These are phyloP conservation scores for Chamaea fasciata DNA, from an alignment of 2,113 vertebrate genomes.

Conservation along the genomic window DNA sequence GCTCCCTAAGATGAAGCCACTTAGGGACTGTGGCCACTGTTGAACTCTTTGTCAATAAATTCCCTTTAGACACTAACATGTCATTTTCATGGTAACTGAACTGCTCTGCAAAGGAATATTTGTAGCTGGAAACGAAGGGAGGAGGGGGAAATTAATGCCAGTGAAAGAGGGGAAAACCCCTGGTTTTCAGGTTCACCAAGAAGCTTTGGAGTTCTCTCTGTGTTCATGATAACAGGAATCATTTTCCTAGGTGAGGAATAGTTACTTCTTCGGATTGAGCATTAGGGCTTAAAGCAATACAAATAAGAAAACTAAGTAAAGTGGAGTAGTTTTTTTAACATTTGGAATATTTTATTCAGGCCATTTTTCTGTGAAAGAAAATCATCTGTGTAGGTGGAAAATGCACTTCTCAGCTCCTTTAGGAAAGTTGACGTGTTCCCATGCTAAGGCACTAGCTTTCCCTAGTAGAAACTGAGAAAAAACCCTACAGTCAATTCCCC, in stretches of 20 bases:
- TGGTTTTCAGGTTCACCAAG: conserved; percentile 1
- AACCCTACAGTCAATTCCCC: neutral
- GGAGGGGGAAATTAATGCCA: neutral
- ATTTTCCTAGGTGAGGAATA: neutral
- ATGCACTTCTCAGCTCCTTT: neutral
- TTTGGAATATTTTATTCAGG: neutral
- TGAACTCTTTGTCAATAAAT: neutral
- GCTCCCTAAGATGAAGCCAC: neutral
- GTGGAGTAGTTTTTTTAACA: neutral
- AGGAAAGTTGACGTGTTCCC: neutral
- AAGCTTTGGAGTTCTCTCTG: neutral
- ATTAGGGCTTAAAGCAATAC: neutral
- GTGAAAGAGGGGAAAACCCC: neutral
- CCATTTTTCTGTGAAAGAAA: neutral
- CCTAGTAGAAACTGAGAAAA: neutral
- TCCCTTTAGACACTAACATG: neutral
- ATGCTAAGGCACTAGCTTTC: neutral
- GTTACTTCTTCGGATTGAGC: neutral
- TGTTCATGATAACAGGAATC: neutral
- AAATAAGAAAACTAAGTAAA: neutral
- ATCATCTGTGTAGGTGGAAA: neutral
- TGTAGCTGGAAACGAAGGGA: neutral
- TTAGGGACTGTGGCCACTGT: neutral
- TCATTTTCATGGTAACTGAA: neutral
- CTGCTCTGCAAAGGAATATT: neutral